A percentile compares a stretch with the other conserved stretches of the same genome.
Conservation (phyloP, 1,140 invertebrate genomes). For the Aleiodes sp. region DNA sequence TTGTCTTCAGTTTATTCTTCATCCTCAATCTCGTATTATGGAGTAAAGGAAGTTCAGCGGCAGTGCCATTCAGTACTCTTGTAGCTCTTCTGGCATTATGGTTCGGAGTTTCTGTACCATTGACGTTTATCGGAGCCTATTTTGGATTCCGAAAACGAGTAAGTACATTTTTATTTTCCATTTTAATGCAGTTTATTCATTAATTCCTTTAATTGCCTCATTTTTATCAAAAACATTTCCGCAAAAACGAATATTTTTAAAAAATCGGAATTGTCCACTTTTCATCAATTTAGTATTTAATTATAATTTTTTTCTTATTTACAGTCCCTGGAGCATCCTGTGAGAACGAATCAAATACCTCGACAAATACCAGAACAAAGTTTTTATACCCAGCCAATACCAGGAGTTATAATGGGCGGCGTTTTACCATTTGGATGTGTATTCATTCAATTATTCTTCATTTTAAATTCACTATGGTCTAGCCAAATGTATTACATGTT, state of each 20-base stretch:
- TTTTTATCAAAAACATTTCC: no score
- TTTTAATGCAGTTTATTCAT: no score
- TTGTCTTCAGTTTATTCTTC: slow-evolving; percentile 96
- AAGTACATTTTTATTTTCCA: slow-evolving; percentile 55
- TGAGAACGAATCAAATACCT: slow-evolving; percentile 98
- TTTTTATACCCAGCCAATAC: slow-evolving; percentile 93
- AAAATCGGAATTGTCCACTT: no score
- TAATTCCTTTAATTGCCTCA: no score
- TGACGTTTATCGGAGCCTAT: slow-evolving; percentile 97
- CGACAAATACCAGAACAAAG: slow-evolving; percentile 98
- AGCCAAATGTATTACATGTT: slow-evolving; percentile 99
- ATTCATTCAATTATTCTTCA: slow-evolving; percentile 99
- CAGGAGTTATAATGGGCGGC: slow-evolving; percentile 96
- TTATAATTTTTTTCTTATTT: slow-evolving; percentile 43
- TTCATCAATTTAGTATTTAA: no score
- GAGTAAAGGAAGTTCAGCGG: slow-evolving; percentile 93
- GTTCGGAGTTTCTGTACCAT: slow-evolving; percentile 97
- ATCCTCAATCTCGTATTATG: slow-evolving; percentile 96
- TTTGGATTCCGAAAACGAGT: slow-evolving; percentile 98
- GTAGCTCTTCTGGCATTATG: slow-evolving; percentile 94
- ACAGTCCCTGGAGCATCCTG: slow-evolving; percentile 94
- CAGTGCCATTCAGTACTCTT: slow-evolving; percentile 97
- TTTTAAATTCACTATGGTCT: slow-evolving; percentile 96
- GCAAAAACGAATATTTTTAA: no score
- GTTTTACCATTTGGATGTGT: slow-evolving; percentile 99